Percentiles rank a stretch among this genome's conserved stretches.
Evolutionary conservation across 2,113 vertebrate genomes (phyloP).

Genomic region (Bambusicola thoracicus): DNA sequence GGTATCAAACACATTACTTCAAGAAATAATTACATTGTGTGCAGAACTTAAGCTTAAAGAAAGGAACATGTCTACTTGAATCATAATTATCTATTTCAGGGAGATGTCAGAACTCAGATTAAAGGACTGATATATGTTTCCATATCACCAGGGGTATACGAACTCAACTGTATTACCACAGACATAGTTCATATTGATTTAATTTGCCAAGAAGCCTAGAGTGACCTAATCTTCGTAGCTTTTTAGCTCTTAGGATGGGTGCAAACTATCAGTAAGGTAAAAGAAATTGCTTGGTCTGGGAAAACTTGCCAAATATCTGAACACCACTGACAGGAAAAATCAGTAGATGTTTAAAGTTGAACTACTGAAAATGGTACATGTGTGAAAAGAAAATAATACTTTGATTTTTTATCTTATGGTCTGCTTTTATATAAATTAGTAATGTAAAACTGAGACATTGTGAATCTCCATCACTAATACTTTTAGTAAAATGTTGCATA

Average conservation of each 20-base stretch:
- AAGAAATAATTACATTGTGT: not conserved
- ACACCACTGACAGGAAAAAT: not conserved
- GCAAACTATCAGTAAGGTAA: not conserved
- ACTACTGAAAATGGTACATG: not conserved
- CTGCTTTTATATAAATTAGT: not conserved
- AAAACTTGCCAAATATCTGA: not conserved
- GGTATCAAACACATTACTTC: not conserved
- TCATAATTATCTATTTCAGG: not conserved
- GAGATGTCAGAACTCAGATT: not conserved
- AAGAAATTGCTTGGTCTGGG: not conserved
- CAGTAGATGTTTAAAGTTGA: not conserved
- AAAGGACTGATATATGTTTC: not conserved
- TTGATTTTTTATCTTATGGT: not conserved
- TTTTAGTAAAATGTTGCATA: not conserved
- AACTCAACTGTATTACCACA: not conserved
- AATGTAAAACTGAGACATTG: not conserved
- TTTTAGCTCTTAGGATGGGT: not conserved
- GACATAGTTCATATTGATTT: not conserved
- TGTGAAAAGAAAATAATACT: not conserved
- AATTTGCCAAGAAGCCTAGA: not conserved
- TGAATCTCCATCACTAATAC: not conserved
- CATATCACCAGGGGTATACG: not conserved
- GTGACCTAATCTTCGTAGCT: not conserved
- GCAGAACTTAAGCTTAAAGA: not conserved
- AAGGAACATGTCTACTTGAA: not conserved